Evolutionary conservation across 1,140 invertebrate genomes (phyloP).

Genomic region (Meloidogyne floridensis): DNA sequence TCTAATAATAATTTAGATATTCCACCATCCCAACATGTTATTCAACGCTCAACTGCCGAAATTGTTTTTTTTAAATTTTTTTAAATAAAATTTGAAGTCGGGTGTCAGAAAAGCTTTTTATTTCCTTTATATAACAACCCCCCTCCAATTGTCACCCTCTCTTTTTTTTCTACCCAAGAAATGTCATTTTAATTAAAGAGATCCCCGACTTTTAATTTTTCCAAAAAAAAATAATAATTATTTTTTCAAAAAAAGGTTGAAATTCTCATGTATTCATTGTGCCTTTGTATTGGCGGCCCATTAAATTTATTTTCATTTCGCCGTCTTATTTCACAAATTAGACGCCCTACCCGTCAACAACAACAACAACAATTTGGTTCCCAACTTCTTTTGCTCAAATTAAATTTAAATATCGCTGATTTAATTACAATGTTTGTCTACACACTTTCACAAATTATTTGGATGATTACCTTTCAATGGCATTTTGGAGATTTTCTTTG

Average conservation of each 20-base stretch:
- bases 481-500: constrained; percentile 62
- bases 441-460: constrained; percentile 60
- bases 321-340: constrained; percentile 24
- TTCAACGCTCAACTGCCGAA: constrained; percentile 29
- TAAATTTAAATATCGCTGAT: constrained; percentile 61
- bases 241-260: constrained; percentile 33
- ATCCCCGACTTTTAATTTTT: no score
- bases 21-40: not conserved
- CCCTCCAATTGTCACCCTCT: no score
- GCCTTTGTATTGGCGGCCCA: constrained; percentile 52
- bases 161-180: no score
- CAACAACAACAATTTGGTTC: constrained; percentile 12
- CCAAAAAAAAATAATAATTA: no score
- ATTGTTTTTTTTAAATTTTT: constrained; percentile 34
- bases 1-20: constrained; percentile 1
- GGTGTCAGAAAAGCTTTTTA: no score
- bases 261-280: constrained; percentile 56
- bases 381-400: constrained; percentile 52
- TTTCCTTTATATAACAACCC: no score
- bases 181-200: no score
- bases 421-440: constrained; percentile 60
- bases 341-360: not conserved
- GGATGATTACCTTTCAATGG: constrained; percentile 58
- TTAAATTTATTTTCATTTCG: constrained; percentile 55
- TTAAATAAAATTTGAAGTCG: no score